Conservation (phyloP, 2,888 invertebrate species). For the Drosophila quinaria region DNA sequence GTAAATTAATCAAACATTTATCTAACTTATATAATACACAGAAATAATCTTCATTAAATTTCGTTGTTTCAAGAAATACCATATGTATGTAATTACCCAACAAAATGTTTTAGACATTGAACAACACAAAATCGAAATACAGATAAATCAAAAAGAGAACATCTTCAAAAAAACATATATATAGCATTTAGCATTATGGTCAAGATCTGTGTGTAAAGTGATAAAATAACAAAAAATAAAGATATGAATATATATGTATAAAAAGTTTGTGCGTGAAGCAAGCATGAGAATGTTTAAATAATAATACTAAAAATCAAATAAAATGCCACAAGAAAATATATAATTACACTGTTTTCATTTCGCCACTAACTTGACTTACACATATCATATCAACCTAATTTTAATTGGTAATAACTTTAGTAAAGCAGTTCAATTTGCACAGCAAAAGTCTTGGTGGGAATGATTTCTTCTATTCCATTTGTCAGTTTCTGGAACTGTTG, state of each 20-base stretch:
- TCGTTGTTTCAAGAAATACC: slow-evolving; percentile 29
- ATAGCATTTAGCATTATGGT: slow-evolving; percentile 49
- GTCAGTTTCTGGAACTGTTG: slow-evolving; percentile 48
- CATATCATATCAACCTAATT: neutral
- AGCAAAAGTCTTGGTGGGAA: slow-evolving; percentile 11
- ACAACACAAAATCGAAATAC: slow-evolving; percentile 42
- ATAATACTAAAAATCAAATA: slow-evolving; percentile 26
- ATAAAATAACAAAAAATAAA: slow-evolving; percentile 32
- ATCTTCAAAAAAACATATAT: slow-evolving; percentile 31
- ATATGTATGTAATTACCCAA: slow-evolving; percentile 31
- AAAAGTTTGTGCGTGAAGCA: slow-evolving; percentile 35
- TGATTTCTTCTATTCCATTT: neutral
- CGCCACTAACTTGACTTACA: neutral
- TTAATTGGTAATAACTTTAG: neutral
- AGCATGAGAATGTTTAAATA: slow-evolving; percentile 55
- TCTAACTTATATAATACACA: slow-evolving; percentile 16
- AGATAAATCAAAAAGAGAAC: slow-evolving; percentile 6
- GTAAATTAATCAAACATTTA: slow-evolving; percentile 69
- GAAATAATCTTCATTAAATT: slow-evolving; percentile 27
- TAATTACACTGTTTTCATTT: slow-evolving; percentile 2
- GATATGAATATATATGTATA: slow-evolving; percentile 23
- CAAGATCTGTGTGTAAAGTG: slow-evolving; percentile 58
- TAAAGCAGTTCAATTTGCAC: slow-evolving; percentile 30
- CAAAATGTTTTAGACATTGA: slow-evolving; percentile 10
- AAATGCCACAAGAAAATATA: slow-evolving; percentile 44